Evolutionary conservation across 1,140 invertebrate genomes (phyloP), one percentile per base, ranked within the genome.

Genomic region (Neodiprion fabricii): DNA sequence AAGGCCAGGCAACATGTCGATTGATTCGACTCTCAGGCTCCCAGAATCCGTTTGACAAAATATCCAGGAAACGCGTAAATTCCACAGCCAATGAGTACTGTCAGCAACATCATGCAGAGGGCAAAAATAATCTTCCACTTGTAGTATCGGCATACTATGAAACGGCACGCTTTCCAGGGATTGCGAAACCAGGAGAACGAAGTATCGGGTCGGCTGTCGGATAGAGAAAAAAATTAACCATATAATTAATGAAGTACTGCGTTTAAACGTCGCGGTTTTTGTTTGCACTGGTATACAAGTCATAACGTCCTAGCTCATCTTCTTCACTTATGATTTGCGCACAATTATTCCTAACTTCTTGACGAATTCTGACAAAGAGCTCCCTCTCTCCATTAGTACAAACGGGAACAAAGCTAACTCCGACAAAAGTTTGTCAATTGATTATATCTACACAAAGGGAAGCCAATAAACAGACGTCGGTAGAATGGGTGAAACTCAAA

Each of bases 111-210:
- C 53, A 84, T 79, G 61, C 79, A 49, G 75, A 85, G 80, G 80
- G 80, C 84, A 77, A 81, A 80, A 12, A 90, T 75, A 72, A 90
- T 85, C 81, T 89, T 86, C 86, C 89, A 89, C 75, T 88, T 88
- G 77, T 91, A 87, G 77, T 86, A 84, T 11, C 89, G 89, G 76
- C 87, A 91, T 40, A 92, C 80, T 48, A 92, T 88, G 78, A 88
- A 87, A 40, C 87, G 86, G 47, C 87, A 87, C 14, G 91, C 88
- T 83, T 90, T 91, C 80, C 89, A 87, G 1, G 91, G 91, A 85
- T 92, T 90, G 48, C 85, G 88, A 75, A 92, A 87, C 85, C 91
- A 92, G 73, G 90, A 90, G 75, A 91, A 92, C 8, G 92, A 92
- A 8, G 90, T 91, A 74, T 91, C 89, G 12, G 91, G 91, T 11